Conservation (phyloP, 2,113 vertebrate species). For the Gopherus evgoodei region DNA sequence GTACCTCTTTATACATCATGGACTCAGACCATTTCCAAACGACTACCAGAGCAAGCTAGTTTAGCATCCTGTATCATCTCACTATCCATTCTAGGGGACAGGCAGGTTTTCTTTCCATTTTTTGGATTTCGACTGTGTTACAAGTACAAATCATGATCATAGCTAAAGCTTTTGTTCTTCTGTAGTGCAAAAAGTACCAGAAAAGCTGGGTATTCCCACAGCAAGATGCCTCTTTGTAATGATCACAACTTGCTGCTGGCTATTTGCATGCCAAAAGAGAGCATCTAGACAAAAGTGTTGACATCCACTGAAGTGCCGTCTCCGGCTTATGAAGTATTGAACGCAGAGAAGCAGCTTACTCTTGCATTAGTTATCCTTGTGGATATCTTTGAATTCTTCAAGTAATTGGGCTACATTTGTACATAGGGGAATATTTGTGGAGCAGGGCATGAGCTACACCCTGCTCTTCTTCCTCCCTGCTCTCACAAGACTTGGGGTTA, state of each 20-base stretch:
- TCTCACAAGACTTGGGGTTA: not conserved
- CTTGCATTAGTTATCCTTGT: constrained; percentile 40
- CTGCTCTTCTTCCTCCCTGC: not conserved
- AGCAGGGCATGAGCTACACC: not conserved
- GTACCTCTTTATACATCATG: not conserved
- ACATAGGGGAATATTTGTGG: not conserved
- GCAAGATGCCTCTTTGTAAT: not conserved
- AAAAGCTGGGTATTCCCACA: not conserved
- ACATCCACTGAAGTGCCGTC: not conserved
- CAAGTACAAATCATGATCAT: not conserved
- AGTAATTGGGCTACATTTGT: not conserved
- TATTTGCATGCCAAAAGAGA: not conserved
- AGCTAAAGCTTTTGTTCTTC: not conserved
- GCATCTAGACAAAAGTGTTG: not conserved
- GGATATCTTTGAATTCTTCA: constrained; percentile 49
- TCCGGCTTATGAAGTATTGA: constrained; percentile 28
- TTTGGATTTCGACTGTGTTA: not conserved
- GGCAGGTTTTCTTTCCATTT: not conserved
- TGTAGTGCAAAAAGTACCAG: not conserved
- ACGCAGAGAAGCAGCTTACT: constrained; percentile 33
- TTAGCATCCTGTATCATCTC: not conserved
- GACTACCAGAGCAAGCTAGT: not conserved
- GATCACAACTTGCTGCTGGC: not conserved
- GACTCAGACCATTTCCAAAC: not conserved
- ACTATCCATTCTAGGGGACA: not conserved